Percentiles rank a stretch among this genome's conserved stretches.
Conservation (phyloP, 2,888 invertebrate genomes). For the Brachyopa scutellaris region DNA sequence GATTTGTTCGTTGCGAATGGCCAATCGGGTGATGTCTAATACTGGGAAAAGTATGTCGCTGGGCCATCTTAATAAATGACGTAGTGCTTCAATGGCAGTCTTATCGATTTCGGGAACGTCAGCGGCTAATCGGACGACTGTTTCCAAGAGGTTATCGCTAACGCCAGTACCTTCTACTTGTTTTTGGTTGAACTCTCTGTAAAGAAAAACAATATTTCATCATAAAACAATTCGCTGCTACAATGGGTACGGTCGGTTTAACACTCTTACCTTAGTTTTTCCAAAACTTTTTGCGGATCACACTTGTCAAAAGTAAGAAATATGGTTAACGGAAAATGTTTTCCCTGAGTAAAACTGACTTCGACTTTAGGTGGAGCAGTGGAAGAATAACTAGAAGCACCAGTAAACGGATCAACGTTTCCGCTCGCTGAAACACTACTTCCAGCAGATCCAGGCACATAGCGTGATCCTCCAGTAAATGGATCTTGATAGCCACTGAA, state of each 20-base stretch:
- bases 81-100: conserved; percentile 81
- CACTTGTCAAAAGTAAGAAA: conserved; percentile 90
- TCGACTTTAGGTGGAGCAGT: conserved; percentile 78
- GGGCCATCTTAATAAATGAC: conserved; percentile 79
- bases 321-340: conserved; percentile 81
- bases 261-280: conserved; percentile 83
- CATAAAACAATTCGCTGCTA: too few relatives aligned
- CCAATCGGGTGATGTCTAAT: conserved; percentile 92
- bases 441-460: conserved; percentile 84
- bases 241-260: neutral
- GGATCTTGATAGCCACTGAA: conserved; percentile 85
- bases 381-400: conserved; percentile 87
- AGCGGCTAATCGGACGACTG: conserved; percentile 86
- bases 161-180: conserved; percentile 68
- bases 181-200: conserved; percentile 88
- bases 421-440: conserved; percentile 77
- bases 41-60: conserved; percentile 92
- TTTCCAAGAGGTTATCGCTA: conserved; percentile 76
- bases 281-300: conserved; percentile 88
- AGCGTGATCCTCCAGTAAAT: conserved; percentile 86
- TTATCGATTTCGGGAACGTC: conserved; percentile 77
- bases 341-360: conserved; percentile 76
- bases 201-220: conserved; percentile 15
- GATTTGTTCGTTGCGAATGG: conserved; percentile 87
- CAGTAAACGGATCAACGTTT: conserved; percentile 87